phyloP scores from a whole-genome alignment of 92 coral and sea anemone species.

The Epizoanthus ramosus region DNA sequence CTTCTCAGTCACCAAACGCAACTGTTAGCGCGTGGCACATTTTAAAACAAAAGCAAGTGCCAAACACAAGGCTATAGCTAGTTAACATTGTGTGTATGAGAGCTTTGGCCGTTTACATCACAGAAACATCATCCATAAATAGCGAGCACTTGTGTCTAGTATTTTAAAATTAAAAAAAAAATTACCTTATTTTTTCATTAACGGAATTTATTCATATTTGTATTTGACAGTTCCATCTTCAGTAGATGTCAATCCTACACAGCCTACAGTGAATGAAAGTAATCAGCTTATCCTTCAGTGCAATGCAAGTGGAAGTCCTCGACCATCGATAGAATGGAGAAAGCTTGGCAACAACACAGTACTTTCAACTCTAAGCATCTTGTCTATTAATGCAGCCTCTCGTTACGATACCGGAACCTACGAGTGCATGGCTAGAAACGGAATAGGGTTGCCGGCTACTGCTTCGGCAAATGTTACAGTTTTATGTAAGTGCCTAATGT shows the following conservation, averaged over 20 bases:
- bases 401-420: conserved; percentile 10
- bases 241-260: background rate
- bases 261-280: conserved; percentile 11
- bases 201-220: background rate
- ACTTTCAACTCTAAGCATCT: background rate
- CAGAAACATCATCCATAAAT: too few relatives aligned
- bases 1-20: too few relatives aligned
- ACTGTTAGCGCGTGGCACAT: background rate
- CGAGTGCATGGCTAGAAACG: conserved; percentile 36
- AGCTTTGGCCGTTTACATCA: too few relatives aligned
- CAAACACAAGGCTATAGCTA: too few relatives aligned
- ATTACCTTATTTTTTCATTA: background rate
- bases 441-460: conserved; percentile 1
- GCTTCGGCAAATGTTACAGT: conserved; percentile 25
- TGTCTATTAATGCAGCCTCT: background rate
- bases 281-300: conserved; percentile 1
- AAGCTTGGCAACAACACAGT: conserved; percentile 8
- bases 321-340: conserved; percentile 28
- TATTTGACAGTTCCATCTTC: background rate
- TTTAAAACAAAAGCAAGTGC: background rate
- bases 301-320: conserved; percentile 44
- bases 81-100: too few relatives aligned
- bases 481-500: conserved; percentile 21
- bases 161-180: background rate
- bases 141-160: background rate